Base-by-base conservation (phyloP, 2,113 vertebrate genomes). In the Phrynosoma platyrhinos region DNA sequence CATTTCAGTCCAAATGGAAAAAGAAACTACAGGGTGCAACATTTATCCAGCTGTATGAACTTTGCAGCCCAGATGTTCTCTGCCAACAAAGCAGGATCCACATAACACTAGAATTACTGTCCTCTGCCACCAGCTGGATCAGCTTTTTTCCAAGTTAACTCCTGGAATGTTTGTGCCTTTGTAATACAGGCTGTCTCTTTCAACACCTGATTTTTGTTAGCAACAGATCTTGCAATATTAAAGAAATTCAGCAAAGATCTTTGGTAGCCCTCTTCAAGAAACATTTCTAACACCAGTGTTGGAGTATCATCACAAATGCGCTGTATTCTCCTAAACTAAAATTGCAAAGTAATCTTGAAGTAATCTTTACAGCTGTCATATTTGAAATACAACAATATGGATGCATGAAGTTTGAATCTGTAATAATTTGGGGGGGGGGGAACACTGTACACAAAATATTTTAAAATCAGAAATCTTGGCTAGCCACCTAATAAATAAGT, bases 11-110 rank as follows among this genome's bases (percentile, higher is more conserved):
- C 90, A 92, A 93, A 55, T 5, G 55, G 52, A 91, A 89, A 94
- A 83, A 81, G 91, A 95, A 95, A 94, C 86, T 62, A 93, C 93
- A 92, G 93, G 90, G 92, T 87, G 20, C 32, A 92, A 66, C 52
- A 76, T 93, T 86, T 91, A 76, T 78, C 88, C 92, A 94, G 94
- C 91, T 93, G 88, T 80, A 79, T 32, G 92, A 90, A 88, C 90
- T 83, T 77, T 55, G 47, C 86, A 88, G 92, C 90, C 90, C 83
- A 89, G 75, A 91, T 76, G 47, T 62, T 89, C 7, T 77, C 81
- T 88, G 93, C 88, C 92, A 95, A 90, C 66, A 71, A 68, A 3
- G 75, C 7, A 84, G 30, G 89, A 90, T 78, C 82, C 88, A 30
- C 76, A 69, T 66, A 89, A 93, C 91, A 91, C 88, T 89, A 36